Conservation (phyloP, 2,888 invertebrate genomes). For the Ellobium chinense region DNA sequence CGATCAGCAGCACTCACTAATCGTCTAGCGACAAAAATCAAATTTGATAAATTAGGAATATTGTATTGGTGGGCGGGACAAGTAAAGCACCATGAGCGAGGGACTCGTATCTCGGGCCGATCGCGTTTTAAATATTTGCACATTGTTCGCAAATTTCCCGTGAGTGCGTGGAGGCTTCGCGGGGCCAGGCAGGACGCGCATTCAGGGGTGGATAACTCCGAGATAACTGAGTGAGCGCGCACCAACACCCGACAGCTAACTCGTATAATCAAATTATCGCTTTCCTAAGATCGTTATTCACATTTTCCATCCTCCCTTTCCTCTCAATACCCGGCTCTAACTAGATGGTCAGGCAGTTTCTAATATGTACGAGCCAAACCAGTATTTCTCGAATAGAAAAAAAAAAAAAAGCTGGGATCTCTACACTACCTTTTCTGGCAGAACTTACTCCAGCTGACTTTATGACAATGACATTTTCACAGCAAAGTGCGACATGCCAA, state of each 20-base stretch:
- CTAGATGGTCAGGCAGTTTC: neutral
- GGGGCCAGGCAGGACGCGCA: conserved; percentile 25
- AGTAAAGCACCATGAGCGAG: neutral
- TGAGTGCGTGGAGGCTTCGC: conserved; percentile 15
- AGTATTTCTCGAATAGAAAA: too few species aligned
- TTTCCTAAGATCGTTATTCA: conserved; percentile 41
- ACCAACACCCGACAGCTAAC: conserved; percentile 34
- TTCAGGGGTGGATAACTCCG: conserved; percentile 34
- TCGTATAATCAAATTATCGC: conserved; percentile 39
- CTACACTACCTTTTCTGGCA: too few species aligned
- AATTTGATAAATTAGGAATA: conserved; percentile 43
- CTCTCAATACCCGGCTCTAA: neutral
- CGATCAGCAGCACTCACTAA: conserved; percentile 16
- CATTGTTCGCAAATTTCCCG: conserved; percentile 37
- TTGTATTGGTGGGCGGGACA: conserved; percentile 22
- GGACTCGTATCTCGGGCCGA: neutral
- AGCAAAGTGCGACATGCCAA: too few species aligned
- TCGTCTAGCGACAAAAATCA: conserved; percentile 31
- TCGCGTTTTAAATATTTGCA: conserved; percentile 39
- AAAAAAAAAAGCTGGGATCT: too few species aligned
- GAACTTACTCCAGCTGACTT: too few species aligned
- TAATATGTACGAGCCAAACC: neutral
- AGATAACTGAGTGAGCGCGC: conserved; percentile 35
- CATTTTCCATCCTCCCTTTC: conserved; percentile 1
- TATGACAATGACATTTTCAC: too few species aligned